These are phyloP conservation scores for Solen grandis DNA, from an alignment of 1,140 invertebrate genomes.

Conservation along the genomic window DNA sequence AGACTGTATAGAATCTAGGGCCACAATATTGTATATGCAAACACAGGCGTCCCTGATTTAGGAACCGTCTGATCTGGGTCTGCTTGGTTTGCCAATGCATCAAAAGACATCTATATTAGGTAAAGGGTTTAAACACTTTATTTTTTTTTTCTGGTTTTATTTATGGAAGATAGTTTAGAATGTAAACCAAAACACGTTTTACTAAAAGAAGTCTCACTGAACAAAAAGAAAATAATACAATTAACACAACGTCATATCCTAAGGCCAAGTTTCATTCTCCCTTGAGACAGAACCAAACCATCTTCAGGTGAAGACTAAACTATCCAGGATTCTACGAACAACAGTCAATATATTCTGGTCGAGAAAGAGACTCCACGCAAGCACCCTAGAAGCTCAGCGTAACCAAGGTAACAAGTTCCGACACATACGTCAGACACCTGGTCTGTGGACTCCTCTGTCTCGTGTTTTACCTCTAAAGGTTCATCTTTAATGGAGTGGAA, in stretches of 20 bases:
- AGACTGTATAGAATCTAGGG: too few relatives aligned
- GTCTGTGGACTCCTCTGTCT: conserved; percentile 39
- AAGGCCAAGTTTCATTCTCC: not conserved
- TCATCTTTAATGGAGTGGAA: conserved; percentile 83
- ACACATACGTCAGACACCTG: conserved; percentile 58
- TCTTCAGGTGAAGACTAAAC: not conserved
- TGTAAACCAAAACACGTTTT: too few relatives aligned
- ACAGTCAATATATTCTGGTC: too few relatives aligned
- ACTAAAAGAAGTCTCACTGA: not conserved
- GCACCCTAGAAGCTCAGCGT: not conserved
- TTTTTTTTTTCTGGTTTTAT: too few relatives aligned
- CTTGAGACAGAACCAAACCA: too few relatives aligned
- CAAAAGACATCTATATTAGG: too few relatives aligned
- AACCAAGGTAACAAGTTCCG: not conserved
- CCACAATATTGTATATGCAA: too few relatives aligned
- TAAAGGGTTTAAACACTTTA: too few relatives aligned
- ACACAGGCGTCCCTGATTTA: too few relatives aligned
- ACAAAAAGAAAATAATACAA: not conserved
- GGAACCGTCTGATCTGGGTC: too few relatives aligned
- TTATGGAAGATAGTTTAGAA: too few relatives aligned
- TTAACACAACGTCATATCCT: not conserved
- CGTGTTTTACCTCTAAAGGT: conserved; percentile 58
- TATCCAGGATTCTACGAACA: not conserved
- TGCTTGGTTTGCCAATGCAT: too few relatives aligned
- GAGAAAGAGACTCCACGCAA: not conserved